Conservation (phyloP, 2,797 vertebrate species). For the Synanceia verrucosa region DNA sequence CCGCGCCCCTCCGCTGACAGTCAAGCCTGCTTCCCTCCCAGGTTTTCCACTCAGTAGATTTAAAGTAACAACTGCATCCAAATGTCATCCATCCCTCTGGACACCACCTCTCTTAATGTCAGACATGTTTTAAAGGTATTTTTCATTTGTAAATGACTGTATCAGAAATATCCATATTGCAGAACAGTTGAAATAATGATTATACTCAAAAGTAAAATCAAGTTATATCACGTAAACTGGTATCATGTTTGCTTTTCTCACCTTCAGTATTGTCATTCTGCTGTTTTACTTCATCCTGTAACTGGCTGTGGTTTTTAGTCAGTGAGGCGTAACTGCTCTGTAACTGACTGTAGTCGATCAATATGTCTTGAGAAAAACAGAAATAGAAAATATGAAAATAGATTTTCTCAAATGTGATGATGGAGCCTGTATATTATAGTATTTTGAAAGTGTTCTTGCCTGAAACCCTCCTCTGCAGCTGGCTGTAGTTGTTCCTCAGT, state of each 20-base stretch:
- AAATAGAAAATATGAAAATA: too few species aligned
- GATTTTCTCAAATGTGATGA: too few species aligned
- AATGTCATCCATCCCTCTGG: neutral
- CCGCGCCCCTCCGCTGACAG: neutral
- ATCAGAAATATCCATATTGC: too few species aligned
- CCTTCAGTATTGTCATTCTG: neutral
- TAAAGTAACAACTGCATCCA: neutral
- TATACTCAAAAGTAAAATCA: too few species aligned
- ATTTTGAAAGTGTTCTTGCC: neutral
- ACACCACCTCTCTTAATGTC: neutral
- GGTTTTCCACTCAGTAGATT: fast-evolving
- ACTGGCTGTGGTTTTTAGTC: neutral
- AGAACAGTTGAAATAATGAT: too few species aligned
- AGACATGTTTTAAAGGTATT: neutral
- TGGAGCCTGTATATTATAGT: neutral
- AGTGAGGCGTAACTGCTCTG: too few species aligned
- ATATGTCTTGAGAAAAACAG: neutral
- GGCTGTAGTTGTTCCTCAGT: neutral
- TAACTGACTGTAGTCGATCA: neutral
- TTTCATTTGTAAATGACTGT: neutral
- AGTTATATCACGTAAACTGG: too few species aligned
- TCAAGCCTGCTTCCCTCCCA: neutral
- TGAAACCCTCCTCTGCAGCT: neutral
- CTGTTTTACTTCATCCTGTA: neutral
- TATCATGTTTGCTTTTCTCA: too few species aligned